Evolutionary conservation across 2,888 invertebrate genomes (phyloP).

Genomic region (Sinotaia quadrata): DNA sequence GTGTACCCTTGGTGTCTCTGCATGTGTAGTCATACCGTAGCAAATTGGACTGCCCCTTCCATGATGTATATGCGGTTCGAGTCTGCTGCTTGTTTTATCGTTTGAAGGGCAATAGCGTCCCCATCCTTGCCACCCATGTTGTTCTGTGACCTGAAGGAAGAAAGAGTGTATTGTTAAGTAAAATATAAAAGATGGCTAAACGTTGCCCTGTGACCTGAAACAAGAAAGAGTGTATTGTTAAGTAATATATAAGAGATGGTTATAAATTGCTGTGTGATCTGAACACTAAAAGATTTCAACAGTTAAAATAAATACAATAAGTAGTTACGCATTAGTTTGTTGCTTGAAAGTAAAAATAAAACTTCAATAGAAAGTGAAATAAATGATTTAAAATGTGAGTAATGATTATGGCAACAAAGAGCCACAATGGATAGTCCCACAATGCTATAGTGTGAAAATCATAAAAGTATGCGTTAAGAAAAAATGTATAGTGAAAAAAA

Average conservation of each 20-base stretch:
- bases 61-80: slow-evolving; percentile 58
- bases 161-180: not conserved
- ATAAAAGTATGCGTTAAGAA: too few species aligned
- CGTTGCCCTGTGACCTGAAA: not conserved
- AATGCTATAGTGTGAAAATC: too few species aligned
- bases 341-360: too few species aligned
- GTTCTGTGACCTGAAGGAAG: slow-evolving; percentile 43
- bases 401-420: too few species aligned
- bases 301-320: too few species aligned
- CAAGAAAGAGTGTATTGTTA: not conserved
- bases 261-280: not conserved
- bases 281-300: not conserved
- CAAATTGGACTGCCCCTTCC: slow-evolving; percentile 63
- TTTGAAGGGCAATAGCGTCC: slow-evolving; percentile 43
- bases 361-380: too few species aligned
- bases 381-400: too few species aligned
- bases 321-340: too few species aligned
- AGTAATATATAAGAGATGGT: not conserved
- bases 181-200: not conserved
- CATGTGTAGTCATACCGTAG: slow-evolving; percentile 58
- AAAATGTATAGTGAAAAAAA: too few species aligned
- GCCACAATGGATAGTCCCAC: too few species aligned
- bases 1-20: too few species aligned
- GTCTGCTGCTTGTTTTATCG: slow-evolving; percentile 39
- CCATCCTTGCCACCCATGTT: slow-evolving; percentile 53